Percentiles rank a stretch among this genome's conserved stretches.
phyloP scores from a whole-genome alignment of 2,113 vertebrate genomes.

The Eurystomus gularis region DNA sequence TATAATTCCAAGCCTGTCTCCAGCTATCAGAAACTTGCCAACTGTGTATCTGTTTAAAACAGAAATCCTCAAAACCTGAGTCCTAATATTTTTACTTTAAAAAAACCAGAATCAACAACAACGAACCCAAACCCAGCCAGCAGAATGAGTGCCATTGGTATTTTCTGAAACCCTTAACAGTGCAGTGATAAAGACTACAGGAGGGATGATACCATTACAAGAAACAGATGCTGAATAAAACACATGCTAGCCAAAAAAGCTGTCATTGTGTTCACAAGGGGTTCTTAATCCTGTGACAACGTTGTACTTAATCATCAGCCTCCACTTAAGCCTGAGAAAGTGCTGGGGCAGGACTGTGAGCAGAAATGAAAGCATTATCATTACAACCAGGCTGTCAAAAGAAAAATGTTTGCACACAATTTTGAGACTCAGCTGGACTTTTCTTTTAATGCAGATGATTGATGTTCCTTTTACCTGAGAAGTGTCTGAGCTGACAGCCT shows the following conservation, averaged over 20 bases:
- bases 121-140: not conserved
- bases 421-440: not conserved
- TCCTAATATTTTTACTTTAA: not conserved
- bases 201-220: not conserved
- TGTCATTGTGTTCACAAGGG: not conserved
- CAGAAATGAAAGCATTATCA: not conserved
- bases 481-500: not conserved
- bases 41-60: not conserved
- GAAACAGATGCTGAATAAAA: slow-evolving; percentile 4
- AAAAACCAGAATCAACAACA: not conserved
- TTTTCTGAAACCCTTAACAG: not conserved
- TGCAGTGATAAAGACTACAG: not conserved
- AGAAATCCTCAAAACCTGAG: not conserved
- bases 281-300: not conserved
- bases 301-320: not conserved
- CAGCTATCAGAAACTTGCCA: not conserved
- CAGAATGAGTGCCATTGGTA: not conserved
- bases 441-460: not conserved
- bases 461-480: not conserved
- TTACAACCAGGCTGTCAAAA: not conserved
- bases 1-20: not conserved
- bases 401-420: not conserved
- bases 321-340: not conserved
- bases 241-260: not conserved
- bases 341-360: not conserved